These are phyloP conservation scores for Sarcoramphus papa DNA, from an alignment of 2,797 vertebrate genomes.

Conservation along the genomic window DNA sequence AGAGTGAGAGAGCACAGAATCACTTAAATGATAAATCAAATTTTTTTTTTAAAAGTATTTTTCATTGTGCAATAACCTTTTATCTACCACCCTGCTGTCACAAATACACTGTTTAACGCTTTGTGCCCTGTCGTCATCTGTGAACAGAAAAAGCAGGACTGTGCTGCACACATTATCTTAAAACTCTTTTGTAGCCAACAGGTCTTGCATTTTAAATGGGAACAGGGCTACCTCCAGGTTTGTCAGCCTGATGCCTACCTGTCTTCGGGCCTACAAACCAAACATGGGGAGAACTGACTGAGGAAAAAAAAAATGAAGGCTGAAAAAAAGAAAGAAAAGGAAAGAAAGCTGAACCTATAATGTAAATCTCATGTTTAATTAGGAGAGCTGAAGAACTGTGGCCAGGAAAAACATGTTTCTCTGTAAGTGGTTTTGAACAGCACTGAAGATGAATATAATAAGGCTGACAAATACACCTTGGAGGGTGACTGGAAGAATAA, in stretches of 20 bases:
- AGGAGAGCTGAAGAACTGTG: constrained; percentile 50
- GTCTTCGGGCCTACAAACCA: neutral
- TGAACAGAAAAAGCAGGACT: neutral
- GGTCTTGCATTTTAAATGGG: constrained; percentile 43
- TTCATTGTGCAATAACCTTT: constrained; percentile 23
- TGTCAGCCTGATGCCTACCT: neutral
- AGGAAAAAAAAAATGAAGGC: neutral
- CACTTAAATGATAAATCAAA: constrained; percentile 34
- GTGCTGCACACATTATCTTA: neutral
- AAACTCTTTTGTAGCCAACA: constrained; percentile 13
- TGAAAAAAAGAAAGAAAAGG: neutral
- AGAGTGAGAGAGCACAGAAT: neutral
- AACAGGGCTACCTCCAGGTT: neutral
- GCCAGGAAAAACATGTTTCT: constrained; percentile 62
- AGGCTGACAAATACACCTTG: constrained; percentile 76
- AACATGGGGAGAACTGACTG: neutral
- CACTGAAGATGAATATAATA: constrained; percentile 69
- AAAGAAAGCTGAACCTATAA: constrained; percentile 19
- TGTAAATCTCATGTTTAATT: constrained; percentile 70
- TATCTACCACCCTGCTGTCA: neutral
- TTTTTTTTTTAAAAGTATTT: neutral
- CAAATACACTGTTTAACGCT: neutral
- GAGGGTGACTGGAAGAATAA: constrained; percentile 71
- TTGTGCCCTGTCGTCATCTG: neutral
- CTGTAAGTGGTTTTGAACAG: constrained; percentile 67